Base-by-base conservation (phyloP, 2,888 invertebrate species). In the Trisateles emortualis region DNA sequence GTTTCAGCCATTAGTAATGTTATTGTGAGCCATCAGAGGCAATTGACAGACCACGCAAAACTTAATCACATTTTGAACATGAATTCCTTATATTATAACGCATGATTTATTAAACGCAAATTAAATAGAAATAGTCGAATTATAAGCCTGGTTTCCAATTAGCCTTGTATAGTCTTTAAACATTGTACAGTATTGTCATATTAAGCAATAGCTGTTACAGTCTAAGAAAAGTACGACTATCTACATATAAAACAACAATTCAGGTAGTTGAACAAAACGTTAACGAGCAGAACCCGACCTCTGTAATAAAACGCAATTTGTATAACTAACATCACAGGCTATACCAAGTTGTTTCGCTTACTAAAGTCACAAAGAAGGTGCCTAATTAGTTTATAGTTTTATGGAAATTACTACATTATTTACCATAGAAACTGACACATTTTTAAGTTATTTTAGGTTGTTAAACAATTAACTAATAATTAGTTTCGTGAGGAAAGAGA, bases 401-500 rank as follows among this genome's bases (percentile, higher is more conserved):
- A 70, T 60, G 62, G 52, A 52, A 65, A 69, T 61, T 53, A 30
- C 42, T 32, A 50, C 47, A 60, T 69, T 69, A 65, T 65, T 59
- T 65, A 50, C 40, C 49, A 9, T 30, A 43, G 16, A 44, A 49
- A 41, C 38, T 64, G 54, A 52, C 69, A 66, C 59, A 64, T 69
- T 59, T 65, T 46, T 64, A 26, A 53, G 49, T 60, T 52, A 72
- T 62, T 62, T 69, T 59, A 54, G n/a, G n/a, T n/a, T n/a, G 49
- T 51, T 55, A 33, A 64, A 59, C 62, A 55, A 56, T 60, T 68
- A 52, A 61, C 59, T 78, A 74, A 77, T 78, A 74, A 64, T 64
- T 58, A 60, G 71, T 76, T 77, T 53, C 49, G 50, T 56, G 52
- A 60, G 66, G 49, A 70, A 74, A 68, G 71, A 68, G 55, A 58